Evolutionary conservation across 2,888 invertebrate genomes (phyloP), one percentile per base, ranked within the genome.

Genomic region (Sinotaia quadrata): DNA sequence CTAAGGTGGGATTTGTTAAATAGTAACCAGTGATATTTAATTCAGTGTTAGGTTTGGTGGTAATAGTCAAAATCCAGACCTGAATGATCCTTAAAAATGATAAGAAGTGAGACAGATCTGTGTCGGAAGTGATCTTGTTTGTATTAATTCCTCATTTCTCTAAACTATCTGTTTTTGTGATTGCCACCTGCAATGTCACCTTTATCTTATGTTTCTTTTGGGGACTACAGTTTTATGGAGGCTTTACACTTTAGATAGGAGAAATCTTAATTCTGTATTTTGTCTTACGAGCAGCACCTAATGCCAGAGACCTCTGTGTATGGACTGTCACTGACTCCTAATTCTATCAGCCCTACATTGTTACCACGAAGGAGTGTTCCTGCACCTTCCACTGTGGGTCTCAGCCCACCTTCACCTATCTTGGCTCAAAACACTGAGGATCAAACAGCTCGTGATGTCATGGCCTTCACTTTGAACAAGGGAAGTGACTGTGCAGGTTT

Each of bases 261-360:
- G 15, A 36, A 47, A n/a, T n/a, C n/a, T n/a, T n/a, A n/a, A n/a
- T n/a, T n/a, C n/a, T n/a, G n/a, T 31, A 44, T 18, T 33, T 7
- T 24, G 41, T 29, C n/a, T 8, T 47, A 4, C 51, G 31, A n/a
- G 18, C 66, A 72, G 72, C 70, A 65, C n/a, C 57, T 70, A 18
- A 69, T 73, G 36, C 58, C 73, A 34, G 73, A 73, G 21, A 51
- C 65, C 10, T 61, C 73, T 29, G 31, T 73, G 47, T 73, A 73
- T 60, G 70, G 70, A 47, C 59, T 73, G 61, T 51, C 44, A 8
- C 29, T 67, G 63, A 34, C 49, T 27, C 68, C 69, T 18, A 36
- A 47, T n/a, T 36, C 49, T 41, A 49, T 37, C 33, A 59, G 59
- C 34, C 68, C 60, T 5, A 33, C n/a, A n/a, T 8, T 66, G 29